Conservation (phyloP, 2,797 vertebrate genomes). For the Syncerus caffer region DNA sequence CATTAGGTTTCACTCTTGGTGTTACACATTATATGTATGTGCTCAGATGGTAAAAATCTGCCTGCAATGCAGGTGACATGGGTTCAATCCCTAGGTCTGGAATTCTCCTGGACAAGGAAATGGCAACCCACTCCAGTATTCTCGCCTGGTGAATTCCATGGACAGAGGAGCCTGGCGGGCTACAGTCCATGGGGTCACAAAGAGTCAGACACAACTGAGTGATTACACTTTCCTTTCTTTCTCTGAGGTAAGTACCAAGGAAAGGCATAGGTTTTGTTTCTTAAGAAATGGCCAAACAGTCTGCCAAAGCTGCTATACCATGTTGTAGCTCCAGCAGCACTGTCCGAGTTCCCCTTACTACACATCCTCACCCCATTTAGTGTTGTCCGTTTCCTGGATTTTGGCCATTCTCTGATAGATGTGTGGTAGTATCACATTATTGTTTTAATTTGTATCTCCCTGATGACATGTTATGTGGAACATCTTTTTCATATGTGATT, state of each 20-base stretch:
- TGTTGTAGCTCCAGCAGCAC: not conserved
- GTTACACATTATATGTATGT: not conserved
- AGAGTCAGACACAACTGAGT: not conserved
- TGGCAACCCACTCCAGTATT: not conserved
- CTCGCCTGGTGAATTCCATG: not conserved
- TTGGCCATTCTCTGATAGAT: not conserved
- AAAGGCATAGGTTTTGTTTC: not conserved
- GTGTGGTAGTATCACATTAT: not conserved
- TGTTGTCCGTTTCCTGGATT: not conserved
- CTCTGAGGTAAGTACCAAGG: not conserved
- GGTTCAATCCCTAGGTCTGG: not conserved
- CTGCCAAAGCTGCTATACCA: not conserved
- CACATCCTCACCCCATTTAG: not conserved
- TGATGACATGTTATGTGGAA: not conserved
- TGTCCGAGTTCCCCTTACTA: not conserved
- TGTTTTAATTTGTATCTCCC: not conserved
- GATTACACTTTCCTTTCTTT: not conserved
- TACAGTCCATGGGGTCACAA: not conserved
- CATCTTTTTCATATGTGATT: not conserved
- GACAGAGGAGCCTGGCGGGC: accelerated
- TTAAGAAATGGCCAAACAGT: not conserved
- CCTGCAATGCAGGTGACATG: not conserved
- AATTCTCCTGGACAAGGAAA: not conserved
- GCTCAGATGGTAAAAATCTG: not conserved
- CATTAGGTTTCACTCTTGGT: not conserved